Base-by-base conservation (phyloP, 2,797 vertebrate genomes). In the Gymnoscopelus microlampas region DNA sequence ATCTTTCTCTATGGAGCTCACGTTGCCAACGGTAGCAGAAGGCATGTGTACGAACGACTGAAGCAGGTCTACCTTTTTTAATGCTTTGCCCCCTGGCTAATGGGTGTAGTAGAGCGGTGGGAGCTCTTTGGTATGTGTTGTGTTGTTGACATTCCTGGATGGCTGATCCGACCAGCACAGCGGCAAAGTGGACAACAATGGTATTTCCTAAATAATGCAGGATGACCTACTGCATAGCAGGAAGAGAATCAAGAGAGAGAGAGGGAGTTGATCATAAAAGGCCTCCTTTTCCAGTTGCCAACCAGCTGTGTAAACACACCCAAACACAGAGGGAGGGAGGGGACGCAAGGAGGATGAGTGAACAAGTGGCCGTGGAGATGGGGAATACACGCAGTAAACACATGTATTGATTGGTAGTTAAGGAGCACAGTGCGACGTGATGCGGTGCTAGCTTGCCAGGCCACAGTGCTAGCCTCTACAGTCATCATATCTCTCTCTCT, bases 181-280 rank as follows among this genome's bases (percentile, higher is more conserved):
- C 59, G 68, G 68, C 71, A 19, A 53, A 61, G 56, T 73, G 77
- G 73, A 75, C 70, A 19, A 50, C 74, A 76, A 61, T 82, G 85
- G 66, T 81, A 35, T 87, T 88, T 78, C 66, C 73, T 91, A 69
- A 90, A 90, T 92, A 89, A 89, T 91, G 80, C 84, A 90, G 69
- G 26, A 84, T 63, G 65, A 87, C 77, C 74, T 80, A 87, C 76
- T 80, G 81, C 79, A 71, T 76, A 82, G 78, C 58, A 29, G 0
- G 2, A 68, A 50, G 50, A 74, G 70, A 60, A 35, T 66, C 3
- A 15, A 53, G 61, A 19, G 26, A 62, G 59, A 61, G 68, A 71
- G 60, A 75, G 73, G 56, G 39, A 59, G 66, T 60, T 74, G 54
- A 63, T 80, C 57, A 79, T 83, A 72, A 82, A 81, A 80, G 66